Base-by-base conservation (phyloP, 2,113 vertebrate species). In the Nymphicus hollandicus region DNA sequence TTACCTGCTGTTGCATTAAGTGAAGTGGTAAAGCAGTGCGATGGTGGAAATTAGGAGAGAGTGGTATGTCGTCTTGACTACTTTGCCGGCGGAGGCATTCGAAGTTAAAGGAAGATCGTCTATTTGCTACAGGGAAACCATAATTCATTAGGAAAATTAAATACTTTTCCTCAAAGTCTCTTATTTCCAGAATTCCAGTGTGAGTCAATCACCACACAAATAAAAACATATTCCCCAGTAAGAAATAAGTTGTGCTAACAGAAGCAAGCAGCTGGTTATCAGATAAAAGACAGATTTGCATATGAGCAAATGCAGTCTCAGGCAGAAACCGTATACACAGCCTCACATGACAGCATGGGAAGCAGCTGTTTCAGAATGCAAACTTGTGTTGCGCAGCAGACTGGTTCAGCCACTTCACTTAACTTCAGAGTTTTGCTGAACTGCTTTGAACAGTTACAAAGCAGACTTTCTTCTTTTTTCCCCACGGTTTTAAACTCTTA, bases 1-100 rank as follows among this genome's bases (percentile, higher is more conserved):
- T 97, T 95, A 99, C 99, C 99, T 99, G 99, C 91, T 99, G 99
- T 92, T 99, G 99, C 99, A 99, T 99, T 91, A 99, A 98, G 97
- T 99, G 99, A 91, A 99, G 98, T 6, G 99, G 99, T 82, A 99
- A 98, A 94, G 99, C 99, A 2, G 99, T 99, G 85, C 98, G 99
- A 93, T 99, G 99, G 93, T 98, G 99, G 80, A 98, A 95, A 52
- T 97, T 95, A 31, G 98, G 95, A 19, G 98, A 98, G 0, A 93
- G 97, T 5, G 98, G 98, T 89, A 98, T 98, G 71, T 99, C 98
- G 20, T 99, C 99, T 91, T 99, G 99, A 98, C 99, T 99, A 95
- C 98, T 97, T 89, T 99, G 99, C 92, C 99, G 98, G 71, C 99
- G 99, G 97, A 99, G 98, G 98, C 99, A 99, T 99, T 99, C 99